A percentile compares a stretch with the other conserved stretches of the same genome.
These are phyloP conservation scores for Cryptops parisi DNA, from an alignment of 2,888 invertebrate genomes.

Conservation along the genomic window DNA sequence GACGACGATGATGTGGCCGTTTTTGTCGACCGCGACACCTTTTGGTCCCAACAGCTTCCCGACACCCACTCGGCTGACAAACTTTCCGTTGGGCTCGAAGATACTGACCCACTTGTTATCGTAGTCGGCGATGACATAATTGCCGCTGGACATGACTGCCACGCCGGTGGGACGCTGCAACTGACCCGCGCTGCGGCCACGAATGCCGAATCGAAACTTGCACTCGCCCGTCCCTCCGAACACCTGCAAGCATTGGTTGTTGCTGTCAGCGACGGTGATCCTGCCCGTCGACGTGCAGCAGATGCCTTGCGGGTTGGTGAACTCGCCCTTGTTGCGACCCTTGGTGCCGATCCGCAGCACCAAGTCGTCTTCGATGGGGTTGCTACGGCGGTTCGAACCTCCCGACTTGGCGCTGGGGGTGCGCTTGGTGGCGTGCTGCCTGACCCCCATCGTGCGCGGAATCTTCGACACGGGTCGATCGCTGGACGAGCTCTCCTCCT, in stretches of 20 bases:
- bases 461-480: conserved; percentile 27
- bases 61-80: conserved; percentile 35
- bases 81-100: conserved; percentile 37
- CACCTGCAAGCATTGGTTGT: conserved; percentile 36
- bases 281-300: conserved; percentile 30
- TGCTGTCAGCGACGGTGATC: conserved; percentile 37
- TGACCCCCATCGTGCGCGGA: conserved; percentile 29
- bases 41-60: conserved; percentile 39
- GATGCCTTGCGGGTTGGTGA: conserved; percentile 39
- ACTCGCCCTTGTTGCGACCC: conserved; percentile 38
- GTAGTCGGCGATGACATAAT: conserved; percentile 39
- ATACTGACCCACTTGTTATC: conserved; percentile 40
- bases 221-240: conserved; percentile 33
- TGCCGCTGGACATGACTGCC: conserved; percentile 32
- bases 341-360: conserved; percentile 34
- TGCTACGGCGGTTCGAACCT: conserved; percentile 31
- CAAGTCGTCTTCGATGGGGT: conserved; percentile 36
- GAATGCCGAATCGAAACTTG: conserved; percentile 31
- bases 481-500: conserved; percentile 25
- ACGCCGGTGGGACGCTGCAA: conserved; percentile 40
- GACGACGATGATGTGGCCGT: conserved; percentile 38
- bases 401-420: conserved; percentile 32
- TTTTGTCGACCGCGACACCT: conserved; percentile 35
- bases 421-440: conserved; percentile 31
- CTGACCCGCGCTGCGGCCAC: conserved; percentile 37